Conservation (phyloP, 2,888 invertebrate genomes). For the Leptinotarsa tumamoca region DNA sequence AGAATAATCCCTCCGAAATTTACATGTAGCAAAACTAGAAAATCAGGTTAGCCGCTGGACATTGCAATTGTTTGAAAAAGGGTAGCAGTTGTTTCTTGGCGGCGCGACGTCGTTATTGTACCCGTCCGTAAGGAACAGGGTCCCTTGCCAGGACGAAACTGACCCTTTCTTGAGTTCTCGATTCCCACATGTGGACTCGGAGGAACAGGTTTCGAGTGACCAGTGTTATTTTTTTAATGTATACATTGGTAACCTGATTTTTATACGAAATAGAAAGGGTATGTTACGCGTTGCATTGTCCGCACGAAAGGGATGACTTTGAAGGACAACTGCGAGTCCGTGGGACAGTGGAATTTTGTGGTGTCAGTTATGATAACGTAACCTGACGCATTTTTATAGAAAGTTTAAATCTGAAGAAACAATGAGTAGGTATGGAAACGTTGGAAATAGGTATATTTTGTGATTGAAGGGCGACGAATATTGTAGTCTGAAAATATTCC, state of each 20-base stretch:
- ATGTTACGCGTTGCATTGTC: conserved; percentile 36
- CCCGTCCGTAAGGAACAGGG: conserved; percentile 41
- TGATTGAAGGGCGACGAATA: too few relatives aligned
- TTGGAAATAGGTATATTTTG: too few relatives aligned
- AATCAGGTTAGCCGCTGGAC: conserved; percentile 63
- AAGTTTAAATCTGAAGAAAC: not conserved
- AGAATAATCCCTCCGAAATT: conserved; percentile 50
- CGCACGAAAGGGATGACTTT: conserved; percentile 38
- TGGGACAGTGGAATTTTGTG: conserved; percentile 21
- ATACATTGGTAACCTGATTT: conserved; percentile 47
- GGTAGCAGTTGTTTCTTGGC: conserved; percentile 53
- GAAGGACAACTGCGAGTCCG: conserved; percentile 27
- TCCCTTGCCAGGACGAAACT: conserved; percentile 48
- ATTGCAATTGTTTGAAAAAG: conserved; percentile 58
- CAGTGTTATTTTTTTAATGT: conserved; percentile 51
- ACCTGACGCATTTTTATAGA: not conserved
- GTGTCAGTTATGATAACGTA: conserved; percentile 15
- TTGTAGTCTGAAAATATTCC: too few relatives aligned
- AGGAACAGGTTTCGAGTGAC: conserved; percentile 61
- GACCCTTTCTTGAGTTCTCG: conserved; percentile 59
- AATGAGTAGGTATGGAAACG: not conserved
- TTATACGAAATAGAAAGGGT: conserved; percentile 41
- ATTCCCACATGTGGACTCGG: conserved; percentile 53
- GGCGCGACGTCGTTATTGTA: conserved; percentile 39
- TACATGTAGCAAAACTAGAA: conserved; percentile 61